phyloP scores from a whole-genome alignment of 2,888 invertebrate genomes.

The Onchidella celtica region DNA sequence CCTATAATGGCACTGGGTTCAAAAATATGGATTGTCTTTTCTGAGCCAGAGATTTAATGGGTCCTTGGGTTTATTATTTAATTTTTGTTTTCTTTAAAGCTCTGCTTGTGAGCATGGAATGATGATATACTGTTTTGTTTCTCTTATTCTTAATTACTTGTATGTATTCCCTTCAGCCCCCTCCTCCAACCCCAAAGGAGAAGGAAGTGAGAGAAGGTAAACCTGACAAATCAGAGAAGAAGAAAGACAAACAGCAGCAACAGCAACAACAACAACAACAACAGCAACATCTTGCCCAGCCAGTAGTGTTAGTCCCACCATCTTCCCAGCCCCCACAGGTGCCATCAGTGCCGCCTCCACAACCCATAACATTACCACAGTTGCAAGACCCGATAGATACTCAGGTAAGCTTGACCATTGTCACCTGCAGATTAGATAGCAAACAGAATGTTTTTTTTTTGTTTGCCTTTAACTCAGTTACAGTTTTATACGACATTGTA shows the following conservation, averaged over 20 bases:
- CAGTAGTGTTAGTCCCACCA: not conserved
- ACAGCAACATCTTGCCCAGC: not conserved
- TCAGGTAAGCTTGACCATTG: slow-evolving; percentile 14
- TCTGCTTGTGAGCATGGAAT: too few relatives aligned
- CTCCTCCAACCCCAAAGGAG: slow-evolving; percentile 42
- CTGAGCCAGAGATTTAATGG: too few relatives aligned
- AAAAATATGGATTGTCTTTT: too few relatives aligned
- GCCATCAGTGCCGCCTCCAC: slow-evolving; percentile 29
- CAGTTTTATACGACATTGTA: too few relatives aligned
- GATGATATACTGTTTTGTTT: too few relatives aligned
- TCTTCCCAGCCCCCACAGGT: slow-evolving; percentile 32
- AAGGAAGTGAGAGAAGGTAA: slow-evolving; percentile 38
- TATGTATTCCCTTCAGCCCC: slow-evolving; percentile 54
- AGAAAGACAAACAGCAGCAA: slow-evolving; percentile 64
- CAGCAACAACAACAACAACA: slow-evolving; percentile 12
- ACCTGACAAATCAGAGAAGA: slow-evolving; percentile 63
- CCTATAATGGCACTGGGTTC: too few relatives aligned
- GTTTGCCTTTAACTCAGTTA: too few relatives aligned
- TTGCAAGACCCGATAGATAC: slow-evolving; percentile 15
- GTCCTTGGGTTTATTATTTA: too few relatives aligned
- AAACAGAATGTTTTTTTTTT: too few relatives aligned
- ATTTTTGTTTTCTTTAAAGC: too few relatives aligned
- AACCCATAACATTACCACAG: slow-evolving; percentile 8
- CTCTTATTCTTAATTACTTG: too few relatives aligned
- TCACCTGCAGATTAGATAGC: too few relatives aligned